These are phyloP conservation scores for Brienomyrus brachyistius DNA, from an alignment of 2,113 vertebrate species.

Conservation along the genomic window DNA sequence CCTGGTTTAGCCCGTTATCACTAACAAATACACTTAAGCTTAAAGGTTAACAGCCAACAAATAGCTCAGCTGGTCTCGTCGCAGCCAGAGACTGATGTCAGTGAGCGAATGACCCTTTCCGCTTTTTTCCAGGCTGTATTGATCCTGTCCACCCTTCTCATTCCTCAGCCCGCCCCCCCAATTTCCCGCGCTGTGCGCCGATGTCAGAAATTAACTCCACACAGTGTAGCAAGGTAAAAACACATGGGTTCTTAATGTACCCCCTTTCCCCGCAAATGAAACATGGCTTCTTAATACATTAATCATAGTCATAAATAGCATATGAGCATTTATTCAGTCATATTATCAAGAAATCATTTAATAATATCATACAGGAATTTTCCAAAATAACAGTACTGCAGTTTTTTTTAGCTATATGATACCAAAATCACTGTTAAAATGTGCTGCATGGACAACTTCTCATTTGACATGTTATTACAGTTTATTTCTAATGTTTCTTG, in stretches of 20 bases:
- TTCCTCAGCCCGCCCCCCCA: neutral
- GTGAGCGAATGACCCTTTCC: neutral
- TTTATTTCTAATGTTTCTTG: neutral
- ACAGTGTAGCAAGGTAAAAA: neutral
- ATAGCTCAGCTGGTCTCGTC: neutral
- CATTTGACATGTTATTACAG: neutral
- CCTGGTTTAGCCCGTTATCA: neutral
- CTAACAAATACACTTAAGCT: neutral
- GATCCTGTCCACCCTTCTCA: neutral
- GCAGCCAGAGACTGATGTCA: neutral
- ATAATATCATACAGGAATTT: neutral
- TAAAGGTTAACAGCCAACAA: neutral
- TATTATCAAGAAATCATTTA: neutral
- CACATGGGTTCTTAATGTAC: neutral
- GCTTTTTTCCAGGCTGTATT: neutral
- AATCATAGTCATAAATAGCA: neutral
- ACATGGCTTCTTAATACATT: neutral
- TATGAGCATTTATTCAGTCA: neutral
- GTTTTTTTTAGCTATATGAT: neutral
- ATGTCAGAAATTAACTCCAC: neutral
- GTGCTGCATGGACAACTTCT: neutral
- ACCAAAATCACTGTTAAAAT: neutral
- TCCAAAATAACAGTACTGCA: neutral
- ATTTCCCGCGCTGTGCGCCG: neutral
- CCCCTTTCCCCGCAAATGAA: neutral